phyloP scores from a whole-genome alignment of 2,888 invertebrate species.

The Drosophila eohydei region DNA sequence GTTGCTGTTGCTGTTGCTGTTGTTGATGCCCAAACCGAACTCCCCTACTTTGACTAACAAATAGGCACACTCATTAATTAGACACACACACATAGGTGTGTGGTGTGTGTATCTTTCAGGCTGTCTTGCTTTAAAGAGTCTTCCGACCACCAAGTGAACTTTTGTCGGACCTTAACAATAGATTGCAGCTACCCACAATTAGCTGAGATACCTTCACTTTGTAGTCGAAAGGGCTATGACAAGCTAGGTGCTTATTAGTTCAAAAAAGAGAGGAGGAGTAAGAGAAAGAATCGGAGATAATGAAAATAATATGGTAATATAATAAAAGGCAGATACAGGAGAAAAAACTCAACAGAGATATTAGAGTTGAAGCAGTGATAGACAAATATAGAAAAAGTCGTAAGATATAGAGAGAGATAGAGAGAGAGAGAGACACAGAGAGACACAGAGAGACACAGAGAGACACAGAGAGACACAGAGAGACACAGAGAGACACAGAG shows the following conservation, averaged over 20 bases:
- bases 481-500: neutral
- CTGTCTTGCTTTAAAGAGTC: slow-evolving; percentile 17
- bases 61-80: slow-evolving; percentile 49
- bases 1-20: slow-evolving; percentile 1
- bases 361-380: no score
- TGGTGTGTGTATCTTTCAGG: neutral
- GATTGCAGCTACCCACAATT: slow-evolving; percentile 44
- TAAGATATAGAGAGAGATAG: neutral
- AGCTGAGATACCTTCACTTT: slow-evolving; percentile 22
- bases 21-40: slow-evolving; percentile 24
- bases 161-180: slow-evolving; percentile 31
- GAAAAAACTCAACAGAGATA: neutral
- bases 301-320: neutral
- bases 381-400: no score
- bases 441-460: neutral
- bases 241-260: neutral
- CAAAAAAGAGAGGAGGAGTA: neutral
- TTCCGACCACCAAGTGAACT: slow-evolving; percentile 38
- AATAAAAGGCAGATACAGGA: neutral
- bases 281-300: neutral
- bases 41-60: slow-evolving; percentile 33
- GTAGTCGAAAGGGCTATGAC: slow-evolving; percentile 2
- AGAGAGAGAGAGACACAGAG: neutral
- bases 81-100: slow-evolving; percentile 19
- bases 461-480: neutral